Base-by-base conservation (phyloP, 1,140 invertebrate species). In the Pteromalus puparum region DNA sequence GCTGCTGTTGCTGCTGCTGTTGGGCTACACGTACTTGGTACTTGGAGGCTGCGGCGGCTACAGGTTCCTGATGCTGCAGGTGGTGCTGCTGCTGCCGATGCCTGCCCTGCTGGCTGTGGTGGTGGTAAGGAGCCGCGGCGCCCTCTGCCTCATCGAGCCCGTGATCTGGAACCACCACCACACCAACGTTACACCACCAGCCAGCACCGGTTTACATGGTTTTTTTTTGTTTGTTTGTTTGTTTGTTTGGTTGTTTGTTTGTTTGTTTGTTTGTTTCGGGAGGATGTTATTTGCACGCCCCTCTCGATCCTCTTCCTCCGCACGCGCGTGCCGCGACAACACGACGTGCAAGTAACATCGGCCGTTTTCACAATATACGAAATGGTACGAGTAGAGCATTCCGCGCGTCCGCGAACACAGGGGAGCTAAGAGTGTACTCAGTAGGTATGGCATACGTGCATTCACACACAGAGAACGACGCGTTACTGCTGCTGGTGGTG, bases 91-190 rank as follows among this genome's bases (percentile, higher is more conserved):
- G 93, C 87, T 93, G 92, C 85, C 92, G 93, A 85, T 94, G 92
- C 84, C 92, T 92, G 74, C 93, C 92, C 88, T 91, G 88, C 88
- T 90, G 90, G 90, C 90, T 88, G 86, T 88, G 90, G 91, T 92
- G 91, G 90, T 93, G 92, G 91, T 93, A 90, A 90, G 92, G 91
- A 89, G 90, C 90, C 89, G 90, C 89, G 88, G 70, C 89, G 88
- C 89, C 91, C 84, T 91, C 91, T 85, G 89, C 91, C 78, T 92
- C 91, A 89, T 90, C 88, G 89, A 90, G 90, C 88, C 90, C 91
- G 90, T 91, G 90, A 93, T 92, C 92, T 93, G 92, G 91, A 93
- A 93, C 91, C 91, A 93, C 92, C 92, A 93, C 92, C 91, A 92
- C 90, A 92, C 90, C 91, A 93, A 91, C 89, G 92, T 92, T 93